Evolutionary conservation across 2,797 vertebrate genomes (phyloP).

Genomic region (Oophaga sylvatica): DNA sequence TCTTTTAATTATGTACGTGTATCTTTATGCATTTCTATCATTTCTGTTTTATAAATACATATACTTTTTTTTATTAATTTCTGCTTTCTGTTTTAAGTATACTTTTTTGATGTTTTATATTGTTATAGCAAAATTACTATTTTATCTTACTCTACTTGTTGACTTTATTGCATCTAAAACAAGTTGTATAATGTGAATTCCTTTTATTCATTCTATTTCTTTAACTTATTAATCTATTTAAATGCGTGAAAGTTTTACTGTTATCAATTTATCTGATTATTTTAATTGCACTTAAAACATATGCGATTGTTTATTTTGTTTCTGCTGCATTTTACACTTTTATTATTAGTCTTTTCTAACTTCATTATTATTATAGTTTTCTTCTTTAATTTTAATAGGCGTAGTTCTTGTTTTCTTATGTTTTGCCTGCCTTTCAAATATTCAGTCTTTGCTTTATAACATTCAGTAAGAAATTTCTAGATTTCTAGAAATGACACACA

Average conservation of each 20-base stretch:
- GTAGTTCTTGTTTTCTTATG: too few relatives aligned
- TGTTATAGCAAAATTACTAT: background rate
- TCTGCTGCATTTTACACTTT: rapidly evolving
- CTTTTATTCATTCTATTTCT: background rate
- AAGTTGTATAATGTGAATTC: background rate
- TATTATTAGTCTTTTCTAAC: background rate
- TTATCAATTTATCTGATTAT: background rate
- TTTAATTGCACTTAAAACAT: background rate
- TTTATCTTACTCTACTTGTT: background rate
- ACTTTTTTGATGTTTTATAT: background rate
- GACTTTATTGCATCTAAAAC: background rate
- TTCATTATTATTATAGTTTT: background rate
- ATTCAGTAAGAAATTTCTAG: background rate
- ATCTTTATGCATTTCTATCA: too few relatives aligned
- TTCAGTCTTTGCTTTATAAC: background rate
- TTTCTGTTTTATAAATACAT: too few relatives aligned
- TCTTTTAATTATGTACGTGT: too few relatives aligned
- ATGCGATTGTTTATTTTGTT: background rate
- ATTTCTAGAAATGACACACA: background rate
- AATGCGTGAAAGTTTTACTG: background rate
- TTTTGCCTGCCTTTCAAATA: too few relatives aligned
- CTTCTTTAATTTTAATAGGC: too few relatives aligned
- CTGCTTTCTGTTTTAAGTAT: background rate
- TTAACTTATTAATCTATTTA: background rate
- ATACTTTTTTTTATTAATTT: too few relatives aligned